A percentile compares a stretch with the other conserved stretches of the same genome.
phyloP scores from a whole-genome alignment of 2,888 invertebrate genomes.

The Eristalinus aeneus region DNA sequence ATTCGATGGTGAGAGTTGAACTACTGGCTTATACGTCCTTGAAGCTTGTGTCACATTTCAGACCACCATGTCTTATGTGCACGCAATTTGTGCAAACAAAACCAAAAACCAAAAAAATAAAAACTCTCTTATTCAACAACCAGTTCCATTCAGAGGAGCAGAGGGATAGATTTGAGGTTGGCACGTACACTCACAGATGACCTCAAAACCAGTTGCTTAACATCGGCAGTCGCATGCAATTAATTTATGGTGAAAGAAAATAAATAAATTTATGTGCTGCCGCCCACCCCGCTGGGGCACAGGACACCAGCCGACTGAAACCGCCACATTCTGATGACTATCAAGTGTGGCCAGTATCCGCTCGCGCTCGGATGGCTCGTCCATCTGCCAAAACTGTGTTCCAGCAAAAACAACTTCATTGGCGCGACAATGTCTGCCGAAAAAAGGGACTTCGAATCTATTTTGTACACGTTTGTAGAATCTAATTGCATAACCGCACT shows the following conservation, averaged over 20 bases:
- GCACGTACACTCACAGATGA: not conserved
- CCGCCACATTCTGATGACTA: slow-evolving; percentile 56
- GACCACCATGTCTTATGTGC: not conserved
- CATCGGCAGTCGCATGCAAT: slow-evolving; percentile 1
- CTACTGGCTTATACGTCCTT: slow-evolving; percentile 50
- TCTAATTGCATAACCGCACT: slow-evolving; percentile 70
- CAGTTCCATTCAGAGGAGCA: slow-evolving; percentile 33
- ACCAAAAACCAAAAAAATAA: too few species aligned
- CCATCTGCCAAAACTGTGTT: slow-evolving; percentile 23
- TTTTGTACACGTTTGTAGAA: slow-evolving; percentile 65
- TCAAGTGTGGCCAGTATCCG: not conserved
- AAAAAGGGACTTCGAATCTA: slow-evolving; percentile 25
- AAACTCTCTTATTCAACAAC: slow-evolving; percentile 10
- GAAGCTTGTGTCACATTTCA: slow-evolving; percentile 37
- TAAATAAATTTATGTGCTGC: slow-evolving; percentile 43
- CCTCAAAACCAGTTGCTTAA: slow-evolving; percentile 36
- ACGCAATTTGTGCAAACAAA: slow-evolving; percentile 31
- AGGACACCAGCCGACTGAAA: slow-evolving; percentile 13
- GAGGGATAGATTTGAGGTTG: not conserved
- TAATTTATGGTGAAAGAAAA: slow-evolving; percentile 31
- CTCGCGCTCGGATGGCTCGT: slow-evolving; percentile 15
- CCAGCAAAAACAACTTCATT: slow-evolving; percentile 65
- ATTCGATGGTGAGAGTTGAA: slow-evolving; percentile 24
- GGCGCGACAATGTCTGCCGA: slow-evolving; percentile 11
- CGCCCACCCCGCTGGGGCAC: not conserved